Evolutionary conservation across 2,888 invertebrate species (phyloP).

Genomic region (Scaptomyza parva): DNA sequence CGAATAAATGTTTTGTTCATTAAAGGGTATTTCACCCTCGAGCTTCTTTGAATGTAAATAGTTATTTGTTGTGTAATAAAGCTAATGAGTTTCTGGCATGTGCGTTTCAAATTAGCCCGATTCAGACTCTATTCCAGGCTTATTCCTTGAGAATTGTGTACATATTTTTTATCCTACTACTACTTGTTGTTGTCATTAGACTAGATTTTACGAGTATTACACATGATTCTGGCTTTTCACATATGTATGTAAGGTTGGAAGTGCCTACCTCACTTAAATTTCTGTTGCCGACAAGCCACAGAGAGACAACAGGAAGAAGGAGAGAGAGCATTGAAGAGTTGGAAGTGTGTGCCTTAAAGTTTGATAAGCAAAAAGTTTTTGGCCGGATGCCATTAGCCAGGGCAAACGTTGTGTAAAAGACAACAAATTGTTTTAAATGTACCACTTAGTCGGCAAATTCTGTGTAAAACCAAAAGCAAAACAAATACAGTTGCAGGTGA

Average conservation of each 20-base stretch:
- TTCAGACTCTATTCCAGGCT: constrained; percentile 27
- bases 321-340: too few relatives aligned
- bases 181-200: constrained; percentile 51
- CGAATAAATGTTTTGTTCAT: neutral
- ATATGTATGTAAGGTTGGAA: constrained; percentile 28
- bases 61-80: constrained; percentile 43
- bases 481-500: constrained; percentile 22
- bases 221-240: constrained; percentile 44
- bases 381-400: neutral
- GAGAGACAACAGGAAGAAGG: neutral
- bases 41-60: too few relatives aligned
- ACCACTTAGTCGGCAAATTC: constrained; percentile 1
- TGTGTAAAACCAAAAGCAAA: neutral
- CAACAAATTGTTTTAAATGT: constrained; percentile 45
- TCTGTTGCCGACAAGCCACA: constrained; percentile 24
- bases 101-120: constrained; percentile 41
- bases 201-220: constrained; percentile 38
- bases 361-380: constrained; percentile 11
- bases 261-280: constrained; percentile 19
- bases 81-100: constrained; percentile 75
- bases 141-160: constrained; percentile 30
- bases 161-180: constrained; percentile 16
- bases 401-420: constrained; percentile 31
- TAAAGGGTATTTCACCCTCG: constrained; percentile 13
- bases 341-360: constrained; percentile 14